phyloP scores from a whole-genome alignment of 2,888 invertebrate genomes.

The Papilio gigon region DNA sequence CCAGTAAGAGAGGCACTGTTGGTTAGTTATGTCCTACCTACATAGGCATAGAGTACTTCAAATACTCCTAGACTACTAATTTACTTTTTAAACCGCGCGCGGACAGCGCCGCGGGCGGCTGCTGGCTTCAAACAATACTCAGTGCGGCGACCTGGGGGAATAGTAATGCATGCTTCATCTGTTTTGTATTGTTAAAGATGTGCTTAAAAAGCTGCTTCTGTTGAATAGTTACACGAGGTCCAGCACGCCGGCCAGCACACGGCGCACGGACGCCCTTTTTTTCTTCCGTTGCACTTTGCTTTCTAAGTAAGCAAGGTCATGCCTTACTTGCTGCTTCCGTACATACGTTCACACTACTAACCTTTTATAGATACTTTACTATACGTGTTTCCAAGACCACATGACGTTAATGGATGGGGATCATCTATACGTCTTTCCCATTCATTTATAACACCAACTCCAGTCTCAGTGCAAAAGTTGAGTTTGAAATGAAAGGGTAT shows the following conservation, averaged over 20 bases:
- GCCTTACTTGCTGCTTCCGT: slow-evolving; percentile 24
- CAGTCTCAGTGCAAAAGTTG: too few species aligned
- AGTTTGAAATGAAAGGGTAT: neutral
- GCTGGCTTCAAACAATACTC: neutral
- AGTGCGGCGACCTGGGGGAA: neutral
- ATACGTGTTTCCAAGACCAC: slow-evolving; percentile 4
- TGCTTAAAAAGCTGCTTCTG: neutral
- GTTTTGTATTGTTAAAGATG: slow-evolving; percentile 5
- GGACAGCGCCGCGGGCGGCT: too few species aligned
- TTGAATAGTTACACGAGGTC: slow-evolving; percentile 30
- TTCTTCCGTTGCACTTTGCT: slow-evolving; percentile 29
- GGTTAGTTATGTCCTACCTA: too few species aligned
- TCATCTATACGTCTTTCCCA: too few species aligned
- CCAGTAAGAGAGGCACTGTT: too few species aligned
- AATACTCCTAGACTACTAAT: too few species aligned
- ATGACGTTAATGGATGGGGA: too few species aligned
- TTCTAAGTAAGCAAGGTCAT: slow-evolving; percentile 35
- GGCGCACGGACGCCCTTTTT: slow-evolving; percentile 21
- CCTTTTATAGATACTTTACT: neutral
- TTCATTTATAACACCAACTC: too few species aligned
- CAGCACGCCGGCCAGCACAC: slow-evolving; percentile 24
- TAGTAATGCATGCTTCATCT: neutral
- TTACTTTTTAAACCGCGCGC: too few species aligned
- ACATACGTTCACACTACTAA: slow-evolving; percentile 18
- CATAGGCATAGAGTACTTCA: too few species aligned